Conservation (phyloP, 1,140 invertebrate genomes). For the Mylabris phalerata region DNA sequence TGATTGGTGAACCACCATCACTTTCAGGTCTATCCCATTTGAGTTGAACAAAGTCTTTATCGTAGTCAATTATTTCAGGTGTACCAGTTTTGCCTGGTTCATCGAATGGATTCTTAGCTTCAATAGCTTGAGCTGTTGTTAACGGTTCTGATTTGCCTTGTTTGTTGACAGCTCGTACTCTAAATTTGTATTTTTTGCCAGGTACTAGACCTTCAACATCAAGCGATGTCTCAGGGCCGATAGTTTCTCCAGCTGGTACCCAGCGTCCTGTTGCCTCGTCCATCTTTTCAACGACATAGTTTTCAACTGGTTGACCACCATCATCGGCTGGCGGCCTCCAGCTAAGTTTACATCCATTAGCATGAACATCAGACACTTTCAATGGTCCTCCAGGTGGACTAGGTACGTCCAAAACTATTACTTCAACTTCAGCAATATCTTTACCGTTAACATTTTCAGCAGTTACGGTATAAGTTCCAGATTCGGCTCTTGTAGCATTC, state of each 20-base stretch:
- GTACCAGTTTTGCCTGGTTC: conserved; percentile 73
- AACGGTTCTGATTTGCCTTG: conserved; percentile 94
- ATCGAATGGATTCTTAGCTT: conserved; percentile 98
- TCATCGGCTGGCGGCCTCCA: conserved; percentile 91
- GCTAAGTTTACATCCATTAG: conserved; percentile 74
- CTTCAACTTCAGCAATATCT: conserved; percentile 85
- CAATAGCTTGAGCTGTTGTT: conserved; percentile 76
- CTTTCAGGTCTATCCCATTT: conserved; percentile 80
- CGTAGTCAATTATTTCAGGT: conserved; percentile 86
- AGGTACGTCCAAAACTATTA: conserved; percentile 87
- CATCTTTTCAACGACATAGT: conserved; percentile 90
- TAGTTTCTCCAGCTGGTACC: conserved; percentile 86
- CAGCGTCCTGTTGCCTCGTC: conserved; percentile 88
- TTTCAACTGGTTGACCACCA: conserved; percentile 81
- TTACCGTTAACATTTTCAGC: conserved; percentile 92
- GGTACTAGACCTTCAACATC: conserved; percentile 73
- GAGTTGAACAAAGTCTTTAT: conserved; percentile 90
- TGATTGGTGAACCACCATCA: conserved; percentile 86
- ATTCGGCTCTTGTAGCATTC: conserved; percentile 79
- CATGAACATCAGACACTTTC: conserved; percentile 77
- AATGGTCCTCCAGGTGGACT: conserved; percentile 86
- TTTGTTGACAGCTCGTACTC: conserved; percentile 90
- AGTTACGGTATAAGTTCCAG: conserved; percentile 84
- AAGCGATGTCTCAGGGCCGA: conserved; percentile 65
- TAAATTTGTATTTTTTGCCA: conserved; percentile 93